These are phyloP conservation scores for Hymenochirus boettgeri DNA, from an alignment of 2,113 vertebrate genomes.

Conservation along the genomic window DNA sequence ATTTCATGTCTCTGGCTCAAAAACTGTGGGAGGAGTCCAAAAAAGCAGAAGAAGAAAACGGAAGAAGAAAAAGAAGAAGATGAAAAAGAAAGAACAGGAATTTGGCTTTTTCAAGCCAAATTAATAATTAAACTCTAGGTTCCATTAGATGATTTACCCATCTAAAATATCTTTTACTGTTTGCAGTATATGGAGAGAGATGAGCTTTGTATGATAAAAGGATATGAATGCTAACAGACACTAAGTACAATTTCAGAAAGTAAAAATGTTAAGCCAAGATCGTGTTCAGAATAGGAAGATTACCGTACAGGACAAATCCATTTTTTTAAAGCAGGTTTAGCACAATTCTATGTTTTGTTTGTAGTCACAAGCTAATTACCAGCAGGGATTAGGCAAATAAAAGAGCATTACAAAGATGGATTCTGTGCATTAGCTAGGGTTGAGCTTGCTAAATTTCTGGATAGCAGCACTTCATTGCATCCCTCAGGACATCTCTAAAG, in stretches of 20 bases:
- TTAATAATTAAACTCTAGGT: too few relatives aligned
- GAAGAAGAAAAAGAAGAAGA: too few relatives aligned
- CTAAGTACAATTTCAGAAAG: neutral
- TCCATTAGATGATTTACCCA: too few relatives aligned
- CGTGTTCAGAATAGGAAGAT: neutral
- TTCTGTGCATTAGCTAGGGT: constrained; percentile 37
- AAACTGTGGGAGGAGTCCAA: too few relatives aligned
- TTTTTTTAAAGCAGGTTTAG: neutral
- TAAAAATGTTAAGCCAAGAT: neutral
- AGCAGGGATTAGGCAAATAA: constrained; percentile 22
- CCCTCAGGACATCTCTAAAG: constrained; percentile 26
- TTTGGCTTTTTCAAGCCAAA: too few relatives aligned
- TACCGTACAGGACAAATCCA: neutral
- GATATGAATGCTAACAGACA: neutral
- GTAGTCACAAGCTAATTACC: constrained; percentile 20
- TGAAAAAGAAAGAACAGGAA: too few relatives aligned
- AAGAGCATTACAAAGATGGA: constrained; percentile 22
- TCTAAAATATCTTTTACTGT: too few relatives aligned
- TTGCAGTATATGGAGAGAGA: neutral
- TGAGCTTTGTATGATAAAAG: neutral
- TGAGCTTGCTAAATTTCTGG: constrained; percentile 25
- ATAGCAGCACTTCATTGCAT: constrained; percentile 26
- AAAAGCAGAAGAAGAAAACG: too few relatives aligned
- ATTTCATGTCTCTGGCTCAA: too few relatives aligned
- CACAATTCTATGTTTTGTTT: constrained; percentile 6